Base-by-base conservation (phyloP, 2,113 vertebrate genomes). In the Serinus canaria region DNA sequence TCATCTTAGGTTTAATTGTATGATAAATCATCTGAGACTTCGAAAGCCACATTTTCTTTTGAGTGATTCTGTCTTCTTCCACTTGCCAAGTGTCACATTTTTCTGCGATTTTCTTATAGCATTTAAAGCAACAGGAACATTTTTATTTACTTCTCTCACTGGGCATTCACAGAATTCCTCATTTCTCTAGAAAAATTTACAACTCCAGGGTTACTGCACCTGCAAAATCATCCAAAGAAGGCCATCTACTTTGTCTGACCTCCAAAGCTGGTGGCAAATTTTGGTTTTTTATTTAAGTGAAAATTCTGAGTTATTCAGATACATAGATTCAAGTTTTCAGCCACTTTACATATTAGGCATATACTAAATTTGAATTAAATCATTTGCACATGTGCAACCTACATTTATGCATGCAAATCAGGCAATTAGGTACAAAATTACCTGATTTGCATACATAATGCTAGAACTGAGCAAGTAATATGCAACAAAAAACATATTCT, bases 381-480 rank as follows among this genome's bases (percentile, higher is more conserved):
- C 15, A 97, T 94, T 96, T 93, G 88, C 94, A 96, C 80, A 92
- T 97, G 73, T 94, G 87, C 93, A 96, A 79, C 86, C 83, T 90
- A 83, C 86, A 97, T 93, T 97, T 96, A 96, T 89, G 88, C 88
- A 96, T 97, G 95, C 90, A 97, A 97, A 97, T 96, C 56, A 90
- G 93, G 92, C 92, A 94, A 96, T 96, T 96, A 93, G 79, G 66
- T 94, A 92, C 53, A 94, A 95, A 96, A 95, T 96, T 96, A 96
- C 86, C 64, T 96, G 90, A 95, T 96, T 97, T 97, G 95, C 95
- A 97, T 97, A 89, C 33, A 81, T 87, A 96, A 94, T 96, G 53
- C 37, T 87, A 84, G 73, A 93, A 96, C 62, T 2, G 4, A 96
- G 73, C 92, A 89, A 92, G 69, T 94, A 93, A 94, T 90, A 75